Conservation (phyloP, 2,797 vertebrate species). For the Darevskia nairensis region DNA sequence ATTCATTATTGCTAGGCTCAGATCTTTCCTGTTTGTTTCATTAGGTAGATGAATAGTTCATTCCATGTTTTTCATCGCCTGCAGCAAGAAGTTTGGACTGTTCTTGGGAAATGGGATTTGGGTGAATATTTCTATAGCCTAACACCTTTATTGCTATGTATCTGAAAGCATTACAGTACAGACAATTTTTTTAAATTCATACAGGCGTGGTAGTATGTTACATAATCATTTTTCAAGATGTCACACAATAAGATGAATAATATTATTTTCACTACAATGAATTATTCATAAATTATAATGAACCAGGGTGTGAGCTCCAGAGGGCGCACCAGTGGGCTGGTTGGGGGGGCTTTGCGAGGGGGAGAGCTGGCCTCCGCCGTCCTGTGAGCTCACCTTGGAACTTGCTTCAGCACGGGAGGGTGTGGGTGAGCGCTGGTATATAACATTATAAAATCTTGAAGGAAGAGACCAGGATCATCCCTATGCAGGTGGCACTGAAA, state of each 20-base stretch:
- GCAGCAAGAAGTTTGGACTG: constrained; percentile 51
- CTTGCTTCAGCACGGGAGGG: no score
- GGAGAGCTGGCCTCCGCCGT: no score
- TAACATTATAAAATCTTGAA: no score
- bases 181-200: background rate
- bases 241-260: background rate
- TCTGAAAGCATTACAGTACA: constrained; percentile 2
- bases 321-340: no score
- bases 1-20: constrained; percentile 7
- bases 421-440: no score
- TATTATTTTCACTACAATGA: constrained; percentile 24
- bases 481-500: no score
- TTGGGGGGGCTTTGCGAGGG: no score
- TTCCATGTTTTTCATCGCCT: constrained; percentile 60
- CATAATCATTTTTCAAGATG: background rate
- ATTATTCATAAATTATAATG: background rate
- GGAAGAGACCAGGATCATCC: no score
- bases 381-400: no score
- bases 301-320: no score
- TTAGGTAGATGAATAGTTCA: constrained; percentile 59
- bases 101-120: constrained; percentile 40
- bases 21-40: constrained; percentile 68
- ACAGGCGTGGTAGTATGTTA: background rate
- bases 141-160: constrained; percentile 28
- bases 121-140: constrained; percentile 44